Evolutionary conservation across 2,888 invertebrate species (phyloP), one percentile per base, ranked within the genome.

Genomic region (Nymphalis polychloros): DNA sequence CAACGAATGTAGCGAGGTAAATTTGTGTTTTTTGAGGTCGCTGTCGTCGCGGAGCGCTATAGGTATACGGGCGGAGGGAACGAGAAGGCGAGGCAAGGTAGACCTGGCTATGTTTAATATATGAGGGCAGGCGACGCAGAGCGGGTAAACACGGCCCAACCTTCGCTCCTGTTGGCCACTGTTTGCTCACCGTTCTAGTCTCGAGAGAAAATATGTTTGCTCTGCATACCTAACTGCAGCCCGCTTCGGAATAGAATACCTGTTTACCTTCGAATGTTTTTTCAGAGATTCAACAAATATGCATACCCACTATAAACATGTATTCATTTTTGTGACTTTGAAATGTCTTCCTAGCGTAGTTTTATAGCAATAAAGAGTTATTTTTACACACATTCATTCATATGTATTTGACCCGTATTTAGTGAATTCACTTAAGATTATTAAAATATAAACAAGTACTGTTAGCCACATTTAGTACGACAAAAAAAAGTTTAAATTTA

Each of bases 121-220:
- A 92, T 92, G 92, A 92, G 89, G 88, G 87, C 89, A 88, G 83
- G 88, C 90, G 91, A 90, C 90, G 90, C 87, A 86, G 89, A 84
- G 87, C 82, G 79, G 82, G 90, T 85, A 91, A 90, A 90, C 91
- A 91, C 81, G 81, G 82, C 79, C 83, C 85, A 88, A 89, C 90
- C 90, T 88, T 86, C 86, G 85, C 82, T 87, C 85, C 87, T 81
- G 88, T 84, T 84, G 86, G 84, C 85, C 82, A 77, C 85, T 92
- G 92, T 92, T 91, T 92, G 88, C 89, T 81, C 83, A 82, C 85
- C 87, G 89, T 87, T 87, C 89, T 86, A 87, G 91, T 90, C 91
- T 90, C 90, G 83, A 88, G 89, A 90, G 91, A 88, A 92, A 92
- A 91, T 92, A 90, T 92, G 92, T 92, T 91, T 90, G 90, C 88